Evolutionary conservation across 2,888 invertebrate species (phyloP).

Genomic region (Philereme transversata): DNA sequence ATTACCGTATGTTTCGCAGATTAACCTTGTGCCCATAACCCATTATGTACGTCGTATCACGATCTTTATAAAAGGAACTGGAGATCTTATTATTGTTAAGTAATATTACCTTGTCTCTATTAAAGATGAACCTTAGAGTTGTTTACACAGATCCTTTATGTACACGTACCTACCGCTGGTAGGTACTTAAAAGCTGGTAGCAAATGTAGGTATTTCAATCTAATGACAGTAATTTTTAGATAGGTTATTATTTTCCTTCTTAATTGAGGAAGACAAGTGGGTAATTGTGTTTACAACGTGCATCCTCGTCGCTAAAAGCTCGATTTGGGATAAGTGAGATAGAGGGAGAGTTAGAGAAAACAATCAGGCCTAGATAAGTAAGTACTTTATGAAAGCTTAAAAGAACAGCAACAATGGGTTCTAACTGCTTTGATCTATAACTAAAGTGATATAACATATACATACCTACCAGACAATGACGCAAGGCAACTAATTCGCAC

Average conservation of each 20-base stretch:
- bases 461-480: conserved; percentile 37
- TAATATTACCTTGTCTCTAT: conserved; percentile 1
- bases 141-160: background rate
- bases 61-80: background rate
- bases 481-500: conserved; percentile 38
- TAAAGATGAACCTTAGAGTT: background rate
- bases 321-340: too few relatives aligned
- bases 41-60: background rate
- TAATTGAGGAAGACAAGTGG: too few relatives aligned
- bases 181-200: background rate
- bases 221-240: too few relatives aligned
- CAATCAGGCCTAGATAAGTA: too few relatives aligned
- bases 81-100: background rate
- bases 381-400: conserved; percentile 1
- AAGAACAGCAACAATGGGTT: background rate
- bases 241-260: too few relatives aligned
- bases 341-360: too few relatives aligned
- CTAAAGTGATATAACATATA: background rate
- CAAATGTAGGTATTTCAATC: too few relatives aligned
- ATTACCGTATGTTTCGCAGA: background rate
- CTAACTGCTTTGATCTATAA: background rate
- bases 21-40: conserved; percentile 5
- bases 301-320: too few relatives aligned
- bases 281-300: too few relatives aligned
- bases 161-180: background rate